Percentiles rank a stretch among this genome's conserved stretches.
Evolutionary conservation across 2,797 vertebrate genomes (phyloP).

Genomic region (Dromococcyx pavoninus): DNA sequence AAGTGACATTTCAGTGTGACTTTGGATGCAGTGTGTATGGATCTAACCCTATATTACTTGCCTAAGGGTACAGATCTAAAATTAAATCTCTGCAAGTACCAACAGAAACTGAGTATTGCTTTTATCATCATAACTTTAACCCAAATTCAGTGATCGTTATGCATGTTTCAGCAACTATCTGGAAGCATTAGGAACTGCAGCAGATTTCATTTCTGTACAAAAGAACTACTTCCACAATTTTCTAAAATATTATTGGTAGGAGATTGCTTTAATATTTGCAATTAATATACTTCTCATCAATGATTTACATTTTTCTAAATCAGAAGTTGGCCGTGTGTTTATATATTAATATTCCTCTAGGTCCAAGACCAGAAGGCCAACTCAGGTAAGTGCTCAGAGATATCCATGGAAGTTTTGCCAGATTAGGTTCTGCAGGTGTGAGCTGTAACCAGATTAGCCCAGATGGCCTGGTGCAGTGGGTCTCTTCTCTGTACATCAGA

Average conservation of each 20-base stretch:
- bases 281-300: not conserved
- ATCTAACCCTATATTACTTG: not conserved
- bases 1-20: not conserved
- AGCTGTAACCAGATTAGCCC: not conserved
- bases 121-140: not conserved
- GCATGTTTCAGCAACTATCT: not conserved
- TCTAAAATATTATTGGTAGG: not conserved
- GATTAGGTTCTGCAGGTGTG: not conserved
- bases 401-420: not conserved
- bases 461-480: not conserved
- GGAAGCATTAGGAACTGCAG: not conserved
- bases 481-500: not conserved
- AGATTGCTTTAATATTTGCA: not conserved
- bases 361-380: not conserved
- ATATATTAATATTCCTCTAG: not conserved
- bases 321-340: not conserved
- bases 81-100: not conserved
- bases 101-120: constrained; percentile 2
- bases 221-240: not conserved
- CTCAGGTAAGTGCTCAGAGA: not conserved
- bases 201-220: not conserved
- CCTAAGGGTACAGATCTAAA: not conserved
- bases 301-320: not conserved
- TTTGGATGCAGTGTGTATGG: not conserved
- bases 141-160: not conserved